A percentile compares a stretch with the other conserved stretches of the same genome.
Conservation (phyloP, 2,113 vertebrate species). For the Machaerirhynchus nigripectus region DNA sequence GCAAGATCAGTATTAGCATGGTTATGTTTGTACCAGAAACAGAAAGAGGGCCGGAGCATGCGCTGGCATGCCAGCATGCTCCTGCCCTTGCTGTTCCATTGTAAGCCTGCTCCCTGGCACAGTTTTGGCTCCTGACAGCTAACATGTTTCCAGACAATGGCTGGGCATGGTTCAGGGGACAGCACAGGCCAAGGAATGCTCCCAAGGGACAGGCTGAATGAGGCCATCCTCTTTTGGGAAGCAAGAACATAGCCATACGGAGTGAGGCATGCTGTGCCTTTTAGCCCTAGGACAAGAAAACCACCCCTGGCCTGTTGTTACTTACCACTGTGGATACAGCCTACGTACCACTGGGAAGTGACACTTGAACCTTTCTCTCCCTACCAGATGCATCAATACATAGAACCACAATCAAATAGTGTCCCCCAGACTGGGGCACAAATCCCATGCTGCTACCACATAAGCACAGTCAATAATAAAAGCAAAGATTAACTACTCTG, state of each 20-base stretch:
- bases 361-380: neutral
- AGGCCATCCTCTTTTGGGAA: slow-evolving; percentile 17
- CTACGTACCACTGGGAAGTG: neutral
- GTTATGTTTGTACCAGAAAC: neutral
- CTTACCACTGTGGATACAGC: neutral
- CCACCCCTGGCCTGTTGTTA: neutral
- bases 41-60: neutral
- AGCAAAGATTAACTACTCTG: neutral
- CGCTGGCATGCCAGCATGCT: neutral
- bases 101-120: neutral
- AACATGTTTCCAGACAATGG: slow-evolving; percentile 40
- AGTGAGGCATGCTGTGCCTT: neutral
- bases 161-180: slow-evolving; percentile 24
- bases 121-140: neutral
- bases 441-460: neutral
- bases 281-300: neutral
- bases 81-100: neutral
- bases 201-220: neutral
- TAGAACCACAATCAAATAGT: neutral
- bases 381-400: neutral
- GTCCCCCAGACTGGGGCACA: neutral
- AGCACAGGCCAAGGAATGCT: slow-evolving; percentile 1
- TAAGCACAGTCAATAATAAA: neutral
- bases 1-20: neutral
- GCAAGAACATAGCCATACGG: neutral